Base-by-base conservation (phyloP, 2,797 vertebrate species). In the Xenops minutus region DNA sequence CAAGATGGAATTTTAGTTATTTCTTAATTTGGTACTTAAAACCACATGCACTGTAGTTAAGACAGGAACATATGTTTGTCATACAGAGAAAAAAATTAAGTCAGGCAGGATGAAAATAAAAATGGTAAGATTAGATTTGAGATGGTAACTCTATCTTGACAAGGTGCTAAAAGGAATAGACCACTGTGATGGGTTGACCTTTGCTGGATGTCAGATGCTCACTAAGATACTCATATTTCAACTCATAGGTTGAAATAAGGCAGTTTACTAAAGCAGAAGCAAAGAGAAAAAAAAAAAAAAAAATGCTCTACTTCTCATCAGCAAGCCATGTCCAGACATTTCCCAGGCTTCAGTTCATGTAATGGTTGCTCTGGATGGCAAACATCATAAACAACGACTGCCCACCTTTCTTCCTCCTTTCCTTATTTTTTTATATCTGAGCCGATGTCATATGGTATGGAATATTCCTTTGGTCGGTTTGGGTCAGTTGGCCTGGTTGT, bases 21-120 rank as follows among this genome's bases (percentile, higher is more conserved):
- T 83, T 88, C 5, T 92, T 91, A 55, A 69, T 55, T n/a, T 62
- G 6, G 5, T 44, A 34, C 63, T 85, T 83, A 34, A 63, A 92
- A 85, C 48, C 4, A 62, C 1, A 46, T 43, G 32, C 9, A 14
- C 29, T 58, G 15, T 20, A 71, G 20, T 16, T 79, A 51, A 78
- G 24, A 68, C 27, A 72, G 24, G 26, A 84, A 80, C 3, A 78
- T 91, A 49, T 26, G 0, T 39, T 88, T 73, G 18, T 43, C 48
- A 32, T 49, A 39, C 9, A 29, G 5, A 36, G 12, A 27, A 72
- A 86, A 55, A 92, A 81, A 46, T 7, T 56, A 52, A 58, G 23
- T 71, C 21, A 85, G 41, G 36, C 4, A 56, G 12, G 11, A 71
- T 55, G 55, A 72, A 62, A 89, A 74, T 49, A 55, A 71, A 94